These are phyloP conservation scores for Capitulum mitella DNA, from an alignment of 2,888 invertebrate genomes.

Conservation along the genomic window DNA sequence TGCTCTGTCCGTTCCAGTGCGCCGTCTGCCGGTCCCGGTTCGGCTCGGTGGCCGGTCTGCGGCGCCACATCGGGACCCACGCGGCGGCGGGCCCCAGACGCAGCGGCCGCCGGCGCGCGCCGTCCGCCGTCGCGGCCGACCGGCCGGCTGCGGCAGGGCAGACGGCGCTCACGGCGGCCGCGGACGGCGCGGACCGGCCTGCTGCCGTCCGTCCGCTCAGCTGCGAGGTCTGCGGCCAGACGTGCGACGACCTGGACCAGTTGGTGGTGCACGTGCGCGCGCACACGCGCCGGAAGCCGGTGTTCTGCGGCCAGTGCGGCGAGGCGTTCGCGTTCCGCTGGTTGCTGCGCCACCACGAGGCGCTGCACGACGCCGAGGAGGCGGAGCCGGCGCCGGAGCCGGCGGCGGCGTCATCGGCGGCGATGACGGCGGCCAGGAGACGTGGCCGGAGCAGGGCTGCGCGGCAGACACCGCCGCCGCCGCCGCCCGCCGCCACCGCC, in stretches of 20 bases:
- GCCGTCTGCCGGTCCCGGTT: not conserved
- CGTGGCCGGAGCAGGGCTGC: not conserved
- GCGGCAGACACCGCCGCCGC: not conserved
- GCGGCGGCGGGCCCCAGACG: not conserved
- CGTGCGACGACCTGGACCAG: not conserved
- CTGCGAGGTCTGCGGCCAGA: not conserved
- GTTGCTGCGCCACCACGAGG: not conserved
- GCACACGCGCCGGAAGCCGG: not conserved
- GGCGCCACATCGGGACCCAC: not conserved
- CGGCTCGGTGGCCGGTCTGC: not conserved
- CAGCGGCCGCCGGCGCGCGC: not conserved
- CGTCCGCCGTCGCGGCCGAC: not conserved
- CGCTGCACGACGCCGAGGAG: not conserved
- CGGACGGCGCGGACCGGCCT: constrained; percentile 22
- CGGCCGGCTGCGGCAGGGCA: not conserved
- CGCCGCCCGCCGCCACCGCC: not conserved
- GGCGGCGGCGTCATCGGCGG: not conserved
- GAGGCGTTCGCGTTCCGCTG: not conserved
- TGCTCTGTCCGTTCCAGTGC: not conserved
- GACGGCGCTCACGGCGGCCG: not conserved
- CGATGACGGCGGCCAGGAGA: not conserved
- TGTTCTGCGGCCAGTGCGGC: not conserved
- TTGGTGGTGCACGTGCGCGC: not conserved
- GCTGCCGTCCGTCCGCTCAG: constrained; percentile 25
- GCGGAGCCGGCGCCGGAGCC: not conserved